Base-by-base conservation (phyloP, 2,113 vertebrate species). In the Pygathrix nemaeus region DNA sequence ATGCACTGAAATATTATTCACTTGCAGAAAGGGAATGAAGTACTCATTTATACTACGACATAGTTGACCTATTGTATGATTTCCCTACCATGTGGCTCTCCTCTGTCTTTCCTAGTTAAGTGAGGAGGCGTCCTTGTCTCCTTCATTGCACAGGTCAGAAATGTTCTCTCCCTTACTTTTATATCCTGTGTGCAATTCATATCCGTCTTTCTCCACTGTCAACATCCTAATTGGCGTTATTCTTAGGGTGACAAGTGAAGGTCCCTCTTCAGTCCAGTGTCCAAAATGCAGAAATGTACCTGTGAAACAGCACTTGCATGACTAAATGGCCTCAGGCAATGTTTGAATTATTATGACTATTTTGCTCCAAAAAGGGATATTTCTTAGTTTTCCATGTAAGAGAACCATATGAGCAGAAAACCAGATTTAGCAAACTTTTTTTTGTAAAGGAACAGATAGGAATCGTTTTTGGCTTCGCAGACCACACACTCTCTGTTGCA, bases 361-460 rank as follows among this genome's bases (percentile, higher is more conserved):
- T 96, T 94, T 83, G 90, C 25, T 92, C n/a, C 30, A 23, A 79
- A 78, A 84, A 64, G 14, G 27, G 5, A 81, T 11, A 92, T 81
- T n/a, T 87, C 40, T 95, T 30, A 50, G 50, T 79, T 96, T 93
- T 72, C 78, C 17, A 64, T 66, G 59, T 68, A 87, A 92, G 35
- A 64, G 6, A 50, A 61, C 73, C 52, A 35, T 17, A 30, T 4
- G 16, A 70, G 23, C 32, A 90, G 30, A 11, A 84, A 94, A 88
- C 3, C 32, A 66, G 20, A 91, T n/a, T 55, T 50, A 64, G 14
- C 61, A 30, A 64, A 64, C 27, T 64, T 30, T 64, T 64, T 64
- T 64, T 64, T 14, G 61, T 17, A 40, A 78, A 80, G 64, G n/a
- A 23, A 50, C 38, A 92, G 64, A 40, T 18, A 87, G 4, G 52